Base-by-base conservation (phyloP, 2,888 invertebrate species). In the Protodeltote pygarga region DNA sequence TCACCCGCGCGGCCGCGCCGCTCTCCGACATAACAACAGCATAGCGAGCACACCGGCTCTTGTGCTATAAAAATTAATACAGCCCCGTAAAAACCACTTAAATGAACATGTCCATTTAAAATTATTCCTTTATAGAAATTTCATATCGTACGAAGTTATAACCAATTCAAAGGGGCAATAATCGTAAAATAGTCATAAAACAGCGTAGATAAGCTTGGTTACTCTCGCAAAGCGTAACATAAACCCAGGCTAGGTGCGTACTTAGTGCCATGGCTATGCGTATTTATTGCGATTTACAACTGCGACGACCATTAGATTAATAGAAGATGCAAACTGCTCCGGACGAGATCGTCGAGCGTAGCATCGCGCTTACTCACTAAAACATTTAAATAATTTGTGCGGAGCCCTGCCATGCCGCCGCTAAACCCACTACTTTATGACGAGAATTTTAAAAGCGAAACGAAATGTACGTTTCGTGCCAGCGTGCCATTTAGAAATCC, bases 101-200 rank as follows among this genome's bases (percentile, higher is more conserved):
- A 86, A 89, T 84, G 83, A 88, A 88, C 86, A 87, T 83, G 83
- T 87, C 81, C 83, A 86, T 89, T 88, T 84, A 78, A 87, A 87
- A 82, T 83, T 81, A 85, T 87, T 81, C 81, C 79, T 83, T 81
- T 85, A 87, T 82, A 89, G 84, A 86, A 88, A 83, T 87, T 89
- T 88, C 85, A 91, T 89, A 89, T 89, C 88, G 80, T 81, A 81
- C 80, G 77, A 79, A 81, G 87, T 87, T 85, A 89, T 87, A 86
- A 87, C 84, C 89, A 81, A 88, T 89, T 89, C 87, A 79, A 80
- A 83, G 79, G 77, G 83, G 88, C 85, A 81, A 90, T 90, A 89
- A 89, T 87, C 89, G 85, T 91, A 89, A 90, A 91, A 89, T 75
- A 77, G 77, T 83, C 86, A 76, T 91, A 90, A 89, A 90, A 79